Percentiles rank a stretch among this genome's conserved stretches.
phyloP scores from a whole-genome alignment of 2,888 invertebrate genomes.

The Neoascia interrupta region DNA sequence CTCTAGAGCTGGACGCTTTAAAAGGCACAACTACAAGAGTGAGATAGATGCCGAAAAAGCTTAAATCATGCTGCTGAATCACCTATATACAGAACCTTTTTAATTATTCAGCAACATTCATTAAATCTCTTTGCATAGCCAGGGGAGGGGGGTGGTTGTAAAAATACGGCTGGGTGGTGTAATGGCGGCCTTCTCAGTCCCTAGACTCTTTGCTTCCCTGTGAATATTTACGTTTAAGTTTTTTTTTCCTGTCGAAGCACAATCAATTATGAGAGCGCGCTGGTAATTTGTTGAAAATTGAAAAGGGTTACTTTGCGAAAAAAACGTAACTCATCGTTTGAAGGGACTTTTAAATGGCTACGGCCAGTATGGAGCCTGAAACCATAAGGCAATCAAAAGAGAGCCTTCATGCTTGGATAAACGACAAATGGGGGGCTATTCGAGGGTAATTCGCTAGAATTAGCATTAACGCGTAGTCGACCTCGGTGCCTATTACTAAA shows the following conservation, averaged over 20 bases:
- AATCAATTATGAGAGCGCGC: conserved; percentile 50
- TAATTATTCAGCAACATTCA: conserved; percentile 49
- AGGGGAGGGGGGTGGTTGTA: neutral
- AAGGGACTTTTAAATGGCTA: no score
- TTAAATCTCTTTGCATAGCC: conserved; percentile 23
- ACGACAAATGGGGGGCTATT: neutral
- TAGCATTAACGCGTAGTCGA: conserved; percentile 38
- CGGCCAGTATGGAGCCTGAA: no score
- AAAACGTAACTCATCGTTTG: conserved; percentile 14
- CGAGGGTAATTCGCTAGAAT: conserved; percentile 34
- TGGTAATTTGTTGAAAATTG: conserved; percentile 37
- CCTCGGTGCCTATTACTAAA: neutral
- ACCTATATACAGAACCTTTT: conserved; percentile 22
- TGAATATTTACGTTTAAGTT: conserved; percentile 17
- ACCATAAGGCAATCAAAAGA: no score
- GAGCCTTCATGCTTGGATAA: no score
- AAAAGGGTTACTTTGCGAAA: conserved; percentile 4
- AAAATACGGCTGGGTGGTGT: neutral
- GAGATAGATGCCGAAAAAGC: no score
- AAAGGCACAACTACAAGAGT: neutral
- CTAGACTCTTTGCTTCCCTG: neutral
- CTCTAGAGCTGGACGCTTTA: conserved; percentile 1
- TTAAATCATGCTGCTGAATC: conserved; percentile 37
- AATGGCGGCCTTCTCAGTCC: neutral
- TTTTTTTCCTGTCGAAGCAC: no score